Conservation (phyloP, 1,140 invertebrate species). For the Bombyx mori region DNA sequence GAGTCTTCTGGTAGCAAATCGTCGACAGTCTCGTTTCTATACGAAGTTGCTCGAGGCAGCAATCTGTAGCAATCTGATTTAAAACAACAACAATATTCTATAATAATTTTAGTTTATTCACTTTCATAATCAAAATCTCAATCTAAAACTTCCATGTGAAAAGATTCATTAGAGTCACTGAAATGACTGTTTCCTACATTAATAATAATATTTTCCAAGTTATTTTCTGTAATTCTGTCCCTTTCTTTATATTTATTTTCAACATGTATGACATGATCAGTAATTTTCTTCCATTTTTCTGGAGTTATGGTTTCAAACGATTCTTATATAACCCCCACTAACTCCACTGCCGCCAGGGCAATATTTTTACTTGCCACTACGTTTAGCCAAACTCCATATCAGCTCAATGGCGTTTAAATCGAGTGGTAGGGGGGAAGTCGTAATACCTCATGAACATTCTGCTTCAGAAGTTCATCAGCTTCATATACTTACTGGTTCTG, state of each 20-base stretch:
- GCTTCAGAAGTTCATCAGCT: too few species aligned
- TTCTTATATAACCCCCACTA: conserved; percentile 6
- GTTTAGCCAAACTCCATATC: neutral
- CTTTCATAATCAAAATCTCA: conserved; percentile 6
- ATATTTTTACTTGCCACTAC: conserved; percentile 8
- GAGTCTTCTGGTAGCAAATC: too few species aligned
- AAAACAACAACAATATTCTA: neutral
- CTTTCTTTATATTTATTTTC: too few species aligned
- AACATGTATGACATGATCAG: conserved; percentile 8
- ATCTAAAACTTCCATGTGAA: conserved; percentile 10
- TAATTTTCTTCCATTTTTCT: conserved; percentile 14
- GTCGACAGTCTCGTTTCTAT: too few species aligned
- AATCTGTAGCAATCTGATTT: neutral
- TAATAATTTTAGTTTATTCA: conserved; percentile 7
- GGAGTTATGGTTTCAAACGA: conserved; percentile 9
- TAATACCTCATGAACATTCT: too few species aligned
- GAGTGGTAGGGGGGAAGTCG: too few species aligned
- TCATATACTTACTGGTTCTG: too few species aligned
- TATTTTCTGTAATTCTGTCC: conserved; percentile 7
- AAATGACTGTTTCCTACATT: conserved; percentile 9
- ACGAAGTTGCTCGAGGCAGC: neutral
- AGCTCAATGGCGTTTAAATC: neutral
- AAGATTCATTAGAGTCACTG: conserved; percentile 8
- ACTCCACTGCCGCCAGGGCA: conserved; percentile 3
- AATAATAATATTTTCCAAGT: conserved; percentile 12